Conservation (phyloP, 2,888 invertebrate species). For the Clusia tigrina region DNA sequence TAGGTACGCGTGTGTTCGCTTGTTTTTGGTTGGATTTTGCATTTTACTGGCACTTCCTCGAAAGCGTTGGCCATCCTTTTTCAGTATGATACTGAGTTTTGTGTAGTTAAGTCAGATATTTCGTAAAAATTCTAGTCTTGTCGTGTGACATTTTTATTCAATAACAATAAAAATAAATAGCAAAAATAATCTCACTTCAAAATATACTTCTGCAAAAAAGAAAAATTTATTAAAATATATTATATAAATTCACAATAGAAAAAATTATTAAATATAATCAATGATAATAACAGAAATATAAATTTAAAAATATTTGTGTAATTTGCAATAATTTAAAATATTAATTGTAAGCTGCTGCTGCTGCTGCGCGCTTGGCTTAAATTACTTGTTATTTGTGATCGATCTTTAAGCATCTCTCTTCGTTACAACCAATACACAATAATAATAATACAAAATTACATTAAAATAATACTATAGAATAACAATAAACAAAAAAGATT, state of each 20-base stretch:
- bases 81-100: slow-evolving; percentile 66
- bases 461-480: too few relatives aligned
- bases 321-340: too few relatives aligned
- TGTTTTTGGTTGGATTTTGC: slow-evolving; percentile 24
- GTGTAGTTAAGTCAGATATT: slow-evolving; percentile 66
- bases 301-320: too few relatives aligned
- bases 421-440: too few relatives aligned
- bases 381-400: too few relatives aligned
- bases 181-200: slow-evolving; percentile 12
- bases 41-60: slow-evolving; percentile 40
- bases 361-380: too few relatives aligned
- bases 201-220: slow-evolving; percentile 3
- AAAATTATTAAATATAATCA: neutral
- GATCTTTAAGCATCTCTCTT: too few relatives aligned
- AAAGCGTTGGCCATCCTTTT: slow-evolving; percentile 61
- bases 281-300: slow-evolving; percentile 7
- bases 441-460: too few relatives aligned
- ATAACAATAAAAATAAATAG: slow-evolving; percentile 28
- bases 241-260: neutral
- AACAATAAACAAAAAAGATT: too few relatives aligned
- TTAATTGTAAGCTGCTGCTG: too few relatives aligned
- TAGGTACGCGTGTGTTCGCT: slow-evolving; percentile 35
- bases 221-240: neutral
- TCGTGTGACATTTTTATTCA: slow-evolving; percentile 54
- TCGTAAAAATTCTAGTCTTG: slow-evolving; percentile 60